Evolutionary conservation across 2,888 invertebrate species (phyloP).

Genomic region (Drosophila mercatorum): DNA sequence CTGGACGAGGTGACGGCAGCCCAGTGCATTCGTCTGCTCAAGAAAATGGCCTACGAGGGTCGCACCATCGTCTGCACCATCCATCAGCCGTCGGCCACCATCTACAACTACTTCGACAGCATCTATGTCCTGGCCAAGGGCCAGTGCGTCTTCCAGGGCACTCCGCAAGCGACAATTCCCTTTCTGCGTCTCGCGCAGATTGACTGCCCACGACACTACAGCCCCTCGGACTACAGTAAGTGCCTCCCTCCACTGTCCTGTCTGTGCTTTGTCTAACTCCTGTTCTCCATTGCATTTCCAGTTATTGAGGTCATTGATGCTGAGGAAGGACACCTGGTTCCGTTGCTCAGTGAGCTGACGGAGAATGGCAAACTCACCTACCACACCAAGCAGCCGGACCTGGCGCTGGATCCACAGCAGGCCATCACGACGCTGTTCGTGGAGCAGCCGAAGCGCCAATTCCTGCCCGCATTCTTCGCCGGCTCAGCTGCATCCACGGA

Average conservation of each 20-base stretch:
- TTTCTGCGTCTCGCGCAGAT: slow-evolving; percentile 86
- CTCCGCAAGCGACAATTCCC: slow-evolving; percentile 87
- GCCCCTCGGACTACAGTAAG: slow-evolving; percentile 90
- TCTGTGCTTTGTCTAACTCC: background rate
- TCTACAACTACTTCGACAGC: slow-evolving; percentile 88
- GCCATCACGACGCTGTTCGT: slow-evolving; percentile 83
- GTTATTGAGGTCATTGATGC: slow-evolving; percentile 88
- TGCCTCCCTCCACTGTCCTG: slow-evolving; percentile 20
- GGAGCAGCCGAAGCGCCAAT: slow-evolving; percentile 77
- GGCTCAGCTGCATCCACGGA: slow-evolving; percentile 72
- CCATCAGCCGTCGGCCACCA: slow-evolving; percentile 89
- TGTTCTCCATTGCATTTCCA: slow-evolving; percentile 67
- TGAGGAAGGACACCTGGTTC: slow-evolving; percentile 86
- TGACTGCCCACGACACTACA: slow-evolving; percentile 88
- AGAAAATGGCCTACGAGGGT: slow-evolving; percentile 87
- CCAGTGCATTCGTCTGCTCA: slow-evolving; percentile 87
- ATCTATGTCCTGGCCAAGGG: slow-evolving; percentile 88
- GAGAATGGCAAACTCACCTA: slow-evolving; percentile 87
- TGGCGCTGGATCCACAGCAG: slow-evolving; percentile 82
- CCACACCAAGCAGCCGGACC: slow-evolving; percentile 44
- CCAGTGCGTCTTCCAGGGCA: slow-evolving; percentile 88
- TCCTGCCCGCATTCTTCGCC: slow-evolving; percentile 60
- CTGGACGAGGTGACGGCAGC: slow-evolving; percentile 88
- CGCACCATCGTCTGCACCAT: slow-evolving; percentile 90
- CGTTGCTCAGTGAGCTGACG: slow-evolving; percentile 86